A percentile compares a stretch with the other conserved stretches of the same genome.
These are phyloP conservation scores for Mesoclemmys tuberculata DNA, from an alignment of 2,113 vertebrate species.

Conservation along the genomic window DNA sequence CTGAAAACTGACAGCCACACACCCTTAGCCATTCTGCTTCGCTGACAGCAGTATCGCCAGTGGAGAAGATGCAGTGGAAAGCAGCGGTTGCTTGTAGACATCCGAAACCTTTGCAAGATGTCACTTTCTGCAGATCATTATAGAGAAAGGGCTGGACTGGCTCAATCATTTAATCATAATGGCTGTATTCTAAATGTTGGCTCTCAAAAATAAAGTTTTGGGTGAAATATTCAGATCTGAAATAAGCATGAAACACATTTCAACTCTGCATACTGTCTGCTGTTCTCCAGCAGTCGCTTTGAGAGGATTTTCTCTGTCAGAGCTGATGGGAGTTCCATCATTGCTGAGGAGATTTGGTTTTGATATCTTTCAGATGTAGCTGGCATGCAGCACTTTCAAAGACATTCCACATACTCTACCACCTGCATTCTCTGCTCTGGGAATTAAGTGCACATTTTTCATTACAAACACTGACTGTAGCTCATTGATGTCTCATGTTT, in stretches of 20 bases:
- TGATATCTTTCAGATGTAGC: slow-evolving; percentile 48
- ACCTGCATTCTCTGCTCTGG: slow-evolving; percentile 8
- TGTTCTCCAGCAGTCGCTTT: slow-evolving; percentile 34
- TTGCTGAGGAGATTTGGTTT: neutral
- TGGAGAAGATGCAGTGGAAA: neutral
- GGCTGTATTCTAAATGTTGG: neutral
- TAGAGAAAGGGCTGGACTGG: neutral
- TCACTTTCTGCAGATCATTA: neutral
- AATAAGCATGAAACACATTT: slow-evolving; percentile 43
- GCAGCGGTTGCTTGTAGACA: neutral
- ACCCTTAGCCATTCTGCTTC: neutral
- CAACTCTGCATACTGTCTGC: neutral
- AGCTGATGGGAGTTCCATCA: neutral
- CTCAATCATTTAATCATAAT: neutral
- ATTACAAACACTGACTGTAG: neutral
- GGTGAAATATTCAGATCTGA: slow-evolving; percentile 5
- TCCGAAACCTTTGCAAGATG: neutral
- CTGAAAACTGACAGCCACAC: neutral
- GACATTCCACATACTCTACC: neutral
- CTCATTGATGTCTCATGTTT: slow-evolving; percentile 1
- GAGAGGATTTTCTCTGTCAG: slow-evolving; percentile 34
- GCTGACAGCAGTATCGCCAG: neutral
- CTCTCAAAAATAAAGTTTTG: neutral
- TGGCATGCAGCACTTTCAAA: neutral
- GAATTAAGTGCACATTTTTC: slow-evolving; percentile 1